phyloP scores from a whole-genome alignment of 2,113 vertebrate species.

The Tachysurus fulvidraco region DNA sequence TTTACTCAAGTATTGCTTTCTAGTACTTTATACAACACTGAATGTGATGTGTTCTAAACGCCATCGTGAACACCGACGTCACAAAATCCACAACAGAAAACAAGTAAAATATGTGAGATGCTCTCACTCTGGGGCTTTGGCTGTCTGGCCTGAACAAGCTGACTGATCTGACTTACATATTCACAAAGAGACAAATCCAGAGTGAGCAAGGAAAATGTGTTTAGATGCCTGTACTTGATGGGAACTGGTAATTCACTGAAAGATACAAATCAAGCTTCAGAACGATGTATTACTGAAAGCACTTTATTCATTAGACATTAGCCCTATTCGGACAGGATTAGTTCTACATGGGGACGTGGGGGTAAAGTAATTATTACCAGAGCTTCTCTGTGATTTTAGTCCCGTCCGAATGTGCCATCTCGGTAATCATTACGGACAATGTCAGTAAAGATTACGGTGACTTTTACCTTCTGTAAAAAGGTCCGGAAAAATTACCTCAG shows the following conservation, averaged over 20 bases:
- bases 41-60: background rate
- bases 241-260: background rate
- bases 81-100: constrained; percentile 20
- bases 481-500: too few relatives aligned
- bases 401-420: too few relatives aligned
- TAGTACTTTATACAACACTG: too few relatives aligned
- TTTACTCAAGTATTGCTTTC: too few relatives aligned
- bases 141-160: background rate
- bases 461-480: too few relatives aligned
- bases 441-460: too few relatives aligned
- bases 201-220: background rate
- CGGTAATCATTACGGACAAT: too few relatives aligned
- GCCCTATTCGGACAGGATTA: too few relatives aligned
- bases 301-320: background rate
- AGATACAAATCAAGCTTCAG: background rate
- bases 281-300: background rate
- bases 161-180: constrained; percentile 2
- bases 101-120: background rate
- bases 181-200: background rate
- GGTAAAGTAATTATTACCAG: too few relatives aligned
- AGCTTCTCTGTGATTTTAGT: too few relatives aligned
- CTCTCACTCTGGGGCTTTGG: background rate
- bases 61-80: too few relatives aligned
- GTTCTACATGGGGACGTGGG: too few relatives aligned
- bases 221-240: background rate